These are phyloP conservation scores for Sylvilagus bachmani DNA, from an alignment of 2,113 vertebrate genomes.

Conservation along the genomic window DNA sequence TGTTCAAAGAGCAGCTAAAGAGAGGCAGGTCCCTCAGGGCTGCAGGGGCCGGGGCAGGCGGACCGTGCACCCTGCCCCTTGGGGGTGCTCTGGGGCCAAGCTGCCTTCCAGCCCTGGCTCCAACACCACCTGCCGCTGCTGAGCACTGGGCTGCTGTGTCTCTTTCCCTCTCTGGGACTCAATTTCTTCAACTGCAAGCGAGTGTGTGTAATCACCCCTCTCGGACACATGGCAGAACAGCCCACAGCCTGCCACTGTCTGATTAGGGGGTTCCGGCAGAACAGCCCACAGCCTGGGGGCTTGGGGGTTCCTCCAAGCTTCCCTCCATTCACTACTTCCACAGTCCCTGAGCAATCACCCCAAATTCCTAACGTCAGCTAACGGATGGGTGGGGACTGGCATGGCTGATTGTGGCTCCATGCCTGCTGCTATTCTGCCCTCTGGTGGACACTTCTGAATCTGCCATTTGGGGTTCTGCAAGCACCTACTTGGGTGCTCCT, in stretches of 20 bases:
- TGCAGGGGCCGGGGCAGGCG: not conserved
- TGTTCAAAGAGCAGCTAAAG: not conserved
- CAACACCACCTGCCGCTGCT: not conserved
- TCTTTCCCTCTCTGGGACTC: not conserved
- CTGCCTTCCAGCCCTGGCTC: not conserved
- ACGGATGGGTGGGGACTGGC: not conserved
- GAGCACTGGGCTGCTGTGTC: not conserved
- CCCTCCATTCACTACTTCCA: not conserved
- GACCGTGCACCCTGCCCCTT: not conserved
- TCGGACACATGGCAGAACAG: not conserved
- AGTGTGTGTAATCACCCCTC: not conserved
- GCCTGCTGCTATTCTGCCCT: constrained; percentile 58
- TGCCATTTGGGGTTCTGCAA: not conserved
- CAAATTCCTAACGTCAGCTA: not conserved
- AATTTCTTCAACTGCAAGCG: not conserved
- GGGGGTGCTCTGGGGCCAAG: not conserved
- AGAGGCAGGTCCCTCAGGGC: not conserved
- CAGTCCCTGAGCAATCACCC: not conserved
- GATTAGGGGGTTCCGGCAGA: not conserved
- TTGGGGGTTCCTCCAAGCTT: not conserved
- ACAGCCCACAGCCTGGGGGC: not conserved
- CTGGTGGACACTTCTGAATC: constrained; percentile 65
- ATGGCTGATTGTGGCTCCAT: not conserved
- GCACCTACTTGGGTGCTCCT: not conserved
- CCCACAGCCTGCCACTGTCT: not conserved